phyloP scores from a whole-genome alignment of 2,888 invertebrate genomes.

The Drosophila recens region DNA sequence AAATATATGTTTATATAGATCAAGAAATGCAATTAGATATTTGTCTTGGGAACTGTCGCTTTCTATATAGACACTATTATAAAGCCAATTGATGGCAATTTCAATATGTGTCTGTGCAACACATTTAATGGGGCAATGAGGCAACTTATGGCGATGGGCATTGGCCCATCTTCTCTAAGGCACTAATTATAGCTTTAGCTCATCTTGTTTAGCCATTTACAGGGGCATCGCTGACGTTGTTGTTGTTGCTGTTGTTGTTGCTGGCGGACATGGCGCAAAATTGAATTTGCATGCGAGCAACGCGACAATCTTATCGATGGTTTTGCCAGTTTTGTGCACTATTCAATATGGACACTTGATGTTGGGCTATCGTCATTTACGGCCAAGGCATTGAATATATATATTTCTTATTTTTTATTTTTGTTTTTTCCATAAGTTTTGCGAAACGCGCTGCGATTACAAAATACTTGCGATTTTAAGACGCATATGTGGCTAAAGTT shows the following conservation, averaged over 20 bases:
- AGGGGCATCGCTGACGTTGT: slow-evolving; percentile 31
- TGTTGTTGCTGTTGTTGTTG: slow-evolving; percentile 8
- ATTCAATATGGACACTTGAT: slow-evolving; percentile 56
- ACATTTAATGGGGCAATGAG: slow-evolving; percentile 37
- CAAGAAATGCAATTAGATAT: not conserved
- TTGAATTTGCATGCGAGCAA: slow-evolving; percentile 44
- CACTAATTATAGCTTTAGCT: slow-evolving; percentile 45
- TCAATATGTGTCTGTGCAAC: slow-evolving; percentile 5
- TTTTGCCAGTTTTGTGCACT: slow-evolving; percentile 38
- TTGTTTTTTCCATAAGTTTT: slow-evolving; percentile 11
- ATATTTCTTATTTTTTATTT: slow-evolving; percentile 24
- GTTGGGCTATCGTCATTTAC: slow-evolving; percentile 48
- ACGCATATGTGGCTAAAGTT: slow-evolving; percentile 14
- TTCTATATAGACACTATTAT: slow-evolving; percentile 15
- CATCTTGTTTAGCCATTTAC: slow-evolving; percentile 40
- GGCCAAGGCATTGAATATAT: slow-evolving; percentile 73
- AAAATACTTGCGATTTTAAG: slow-evolving; percentile 44
- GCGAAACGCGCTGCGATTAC: slow-evolving; percentile 60
- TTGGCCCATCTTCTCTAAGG: slow-evolving; percentile 26
- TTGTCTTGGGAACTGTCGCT: not conserved
- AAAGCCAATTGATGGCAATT: slow-evolving; percentile 47
- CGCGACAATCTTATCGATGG: slow-evolving; percentile 53
- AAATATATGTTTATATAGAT: not conserved
- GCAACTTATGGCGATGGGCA: slow-evolving; percentile 31
- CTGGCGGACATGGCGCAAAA: slow-evolving; percentile 44